Percentiles rank a stretch among this genome's conserved stretches.
These are phyloP conservation scores for Heterotis niloticus DNA, from an alignment of 2,113 vertebrate genomes.

Conservation along the genomic window DNA sequence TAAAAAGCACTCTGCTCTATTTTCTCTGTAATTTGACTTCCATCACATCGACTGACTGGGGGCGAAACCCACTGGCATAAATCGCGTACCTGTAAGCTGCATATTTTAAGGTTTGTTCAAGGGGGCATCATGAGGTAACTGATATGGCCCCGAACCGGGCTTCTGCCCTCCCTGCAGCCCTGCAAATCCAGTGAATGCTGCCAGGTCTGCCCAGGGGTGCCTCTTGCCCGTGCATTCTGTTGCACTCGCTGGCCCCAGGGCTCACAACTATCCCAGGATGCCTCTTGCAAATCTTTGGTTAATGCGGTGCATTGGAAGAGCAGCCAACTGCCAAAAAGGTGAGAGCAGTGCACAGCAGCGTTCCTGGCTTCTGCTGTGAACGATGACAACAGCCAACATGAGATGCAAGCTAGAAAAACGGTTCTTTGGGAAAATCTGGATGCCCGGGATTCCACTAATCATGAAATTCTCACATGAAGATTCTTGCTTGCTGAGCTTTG, in stretches of 20 bases:
- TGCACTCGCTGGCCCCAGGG: background rate
- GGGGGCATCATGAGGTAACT: slow-evolving; percentile 2
- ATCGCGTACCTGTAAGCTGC: too few species aligned
- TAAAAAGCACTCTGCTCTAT: background rate
- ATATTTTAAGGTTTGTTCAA: background rate
- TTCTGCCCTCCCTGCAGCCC: slow-evolving; percentile 19
- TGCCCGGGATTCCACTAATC: background rate
- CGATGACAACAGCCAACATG: slow-evolving; percentile 23
- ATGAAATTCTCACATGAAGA: background rate
- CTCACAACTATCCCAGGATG: slow-evolving; percentile 11
- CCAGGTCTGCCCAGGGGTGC: too few species aligned
- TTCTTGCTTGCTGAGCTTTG: too few species aligned
- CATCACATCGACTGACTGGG: background rate
- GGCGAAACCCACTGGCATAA: too few species aligned
- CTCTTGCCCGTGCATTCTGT: too few species aligned
- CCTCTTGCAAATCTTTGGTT: slow-evolving; percentile 31
- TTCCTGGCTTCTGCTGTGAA: background rate
- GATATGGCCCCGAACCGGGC: slow-evolving; percentile 17
- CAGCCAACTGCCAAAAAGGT: slow-evolving; percentile 32
- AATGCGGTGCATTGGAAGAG: slow-evolving; percentile 31
- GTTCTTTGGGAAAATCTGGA: background rate
- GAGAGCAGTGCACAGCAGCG: background rate
- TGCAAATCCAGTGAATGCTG: slow-evolving; percentile 7
- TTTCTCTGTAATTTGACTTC: background rate
- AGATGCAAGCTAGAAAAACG: background rate